A percentile compares a stretch with the other conserved stretches of the same genome.
These are phyloP conservation scores for Sparus aurata DNA, from an alignment of 2,797 vertebrate species.

Conservation along the genomic window DNA sequence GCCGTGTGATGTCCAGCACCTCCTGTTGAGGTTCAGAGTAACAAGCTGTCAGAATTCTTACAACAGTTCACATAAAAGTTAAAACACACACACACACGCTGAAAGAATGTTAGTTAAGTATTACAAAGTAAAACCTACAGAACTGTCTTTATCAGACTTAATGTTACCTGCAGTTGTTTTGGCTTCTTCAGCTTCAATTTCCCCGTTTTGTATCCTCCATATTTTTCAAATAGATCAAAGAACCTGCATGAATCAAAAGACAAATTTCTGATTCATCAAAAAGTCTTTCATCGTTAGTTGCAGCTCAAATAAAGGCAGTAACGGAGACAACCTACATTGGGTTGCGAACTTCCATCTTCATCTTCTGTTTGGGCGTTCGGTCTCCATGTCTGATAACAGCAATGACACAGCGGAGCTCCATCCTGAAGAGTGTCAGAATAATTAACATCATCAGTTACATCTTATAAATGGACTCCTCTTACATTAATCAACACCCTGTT, in stretches of 20 bases:
- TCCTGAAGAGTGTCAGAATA: constrained; percentile 82
- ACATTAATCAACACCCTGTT: not conserved
- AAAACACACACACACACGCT: not conserved
- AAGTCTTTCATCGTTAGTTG: not conserved
- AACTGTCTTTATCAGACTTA: not conserved
- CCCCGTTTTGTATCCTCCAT: constrained; percentile 97
- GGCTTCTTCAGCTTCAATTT: constrained; percentile 98
- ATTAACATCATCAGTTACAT: not conserved
- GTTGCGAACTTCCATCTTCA: constrained; percentile 99
- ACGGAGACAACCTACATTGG: constrained; percentile 85
- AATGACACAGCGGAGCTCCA: constrained; percentile 98
- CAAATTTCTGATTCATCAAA: not conserved
- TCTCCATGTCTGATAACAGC: constrained; percentile 98
- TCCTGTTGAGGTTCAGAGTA: constrained; percentile 85
- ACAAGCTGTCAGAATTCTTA: constrained; percentile 6
- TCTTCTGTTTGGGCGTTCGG: constrained; percentile 98
- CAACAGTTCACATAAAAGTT: constrained; percentile 5
- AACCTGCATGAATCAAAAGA: constrained; percentile 84
- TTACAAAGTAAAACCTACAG: not conserved
- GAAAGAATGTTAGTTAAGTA: not conserved
- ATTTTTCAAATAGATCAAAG: constrained; percentile 97
- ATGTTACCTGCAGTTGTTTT: constrained; percentile 95
- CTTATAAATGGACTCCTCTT: not conserved
- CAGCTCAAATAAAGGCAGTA: not conserved
- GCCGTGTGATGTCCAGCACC: constrained; percentile 96